phyloP scores from a whole-genome alignment of 2,888 invertebrate genomes.

The Stenichneumon culpator region DNA sequence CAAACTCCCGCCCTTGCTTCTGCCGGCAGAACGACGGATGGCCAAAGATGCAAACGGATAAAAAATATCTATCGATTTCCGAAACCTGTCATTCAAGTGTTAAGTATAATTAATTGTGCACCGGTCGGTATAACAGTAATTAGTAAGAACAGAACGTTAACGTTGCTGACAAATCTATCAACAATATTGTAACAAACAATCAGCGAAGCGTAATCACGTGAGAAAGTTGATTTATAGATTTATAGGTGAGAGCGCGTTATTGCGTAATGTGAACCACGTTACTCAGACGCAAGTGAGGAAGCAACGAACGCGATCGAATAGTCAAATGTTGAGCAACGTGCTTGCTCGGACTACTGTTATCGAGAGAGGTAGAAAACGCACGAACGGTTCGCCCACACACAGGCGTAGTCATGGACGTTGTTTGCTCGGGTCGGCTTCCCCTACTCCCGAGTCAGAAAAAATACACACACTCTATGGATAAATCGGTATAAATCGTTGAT shows the following conservation, averaged over 20 bases:
- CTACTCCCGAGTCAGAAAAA: neutral
- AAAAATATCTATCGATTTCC: too few species aligned
- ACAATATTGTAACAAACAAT: neutral
- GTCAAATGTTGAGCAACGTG: conserved; percentile 60
- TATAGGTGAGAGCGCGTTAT: conserved; percentile 78
- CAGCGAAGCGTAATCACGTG: conserved; percentile 35
- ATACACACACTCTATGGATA: neutral
- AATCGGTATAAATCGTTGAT: conserved; percentile 6
- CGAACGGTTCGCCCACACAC: conserved; percentile 55
- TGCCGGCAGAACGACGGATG: too few species aligned
- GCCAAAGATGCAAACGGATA: too few species aligned
- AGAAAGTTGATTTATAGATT: conserved; percentile 45
- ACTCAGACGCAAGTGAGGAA: conserved; percentile 17
- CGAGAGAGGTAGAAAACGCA: conserved; percentile 3
- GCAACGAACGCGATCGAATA: conserved; percentile 52
- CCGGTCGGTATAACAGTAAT: too few species aligned
- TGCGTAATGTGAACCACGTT: conserved; percentile 10
- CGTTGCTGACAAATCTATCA: too few species aligned
- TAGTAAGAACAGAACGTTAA: too few species aligned
- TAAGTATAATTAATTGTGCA: too few species aligned
- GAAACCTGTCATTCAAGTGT: too few species aligned
- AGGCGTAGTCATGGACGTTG: conserved; percentile 38
- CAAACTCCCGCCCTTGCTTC: neutral
- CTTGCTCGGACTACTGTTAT: conserved; percentile 11
- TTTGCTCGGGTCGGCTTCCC: neutral